Base-by-base conservation (phyloP, 2,888 invertebrate genomes). In the Luffia ferchaultella region DNA sequence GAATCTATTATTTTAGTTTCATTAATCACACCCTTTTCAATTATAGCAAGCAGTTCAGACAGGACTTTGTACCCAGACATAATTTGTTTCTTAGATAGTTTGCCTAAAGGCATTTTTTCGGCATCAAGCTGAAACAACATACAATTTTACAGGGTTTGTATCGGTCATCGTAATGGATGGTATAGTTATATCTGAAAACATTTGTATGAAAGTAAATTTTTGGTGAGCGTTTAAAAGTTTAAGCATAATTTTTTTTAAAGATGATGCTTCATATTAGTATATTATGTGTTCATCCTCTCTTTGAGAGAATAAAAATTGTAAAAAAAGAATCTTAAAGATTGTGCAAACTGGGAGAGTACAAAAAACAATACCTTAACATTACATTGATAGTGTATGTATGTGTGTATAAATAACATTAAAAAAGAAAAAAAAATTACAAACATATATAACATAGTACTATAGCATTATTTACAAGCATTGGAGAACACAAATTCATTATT, bases 91-190 rank as follows among this genome's bases (percentile, higher is more conserved):
- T 93, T 91, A 1, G 97, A 97, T 12, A 99, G 74, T 77, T 98
- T 98, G 18, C 98, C 99, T 7, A 99, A 79, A 0, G 99, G 99
- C 98, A 99, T 98, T 78, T 98, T 98, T 55, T 97, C 96, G 61
- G 94, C 88, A 72, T 99, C 98, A 59, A 99, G 84, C 85, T 88
- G 58, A 45, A 68, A 53, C 15, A 12, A n/a, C 16, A 12, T 12
- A 12, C 42, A 30, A 45, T 20, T 18, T 20, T 42, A n/a, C 15
- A n/a, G 15, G 18, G 16, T 19, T 49, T 45, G 41, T 44, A 50
- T 7, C 30, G 5, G 30, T 30, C 30, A 30, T 30, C 12, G 3
- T 12, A 30, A 12, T 30, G 30, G 5, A 30, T 3, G 12, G 30
- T 3, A 30, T 30, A 7, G n/a, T 30, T 30, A 30, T 7, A 30